Conservation (phyloP, 2,888 invertebrate genomes). For the Andrena haemorrhoa region DNA sequence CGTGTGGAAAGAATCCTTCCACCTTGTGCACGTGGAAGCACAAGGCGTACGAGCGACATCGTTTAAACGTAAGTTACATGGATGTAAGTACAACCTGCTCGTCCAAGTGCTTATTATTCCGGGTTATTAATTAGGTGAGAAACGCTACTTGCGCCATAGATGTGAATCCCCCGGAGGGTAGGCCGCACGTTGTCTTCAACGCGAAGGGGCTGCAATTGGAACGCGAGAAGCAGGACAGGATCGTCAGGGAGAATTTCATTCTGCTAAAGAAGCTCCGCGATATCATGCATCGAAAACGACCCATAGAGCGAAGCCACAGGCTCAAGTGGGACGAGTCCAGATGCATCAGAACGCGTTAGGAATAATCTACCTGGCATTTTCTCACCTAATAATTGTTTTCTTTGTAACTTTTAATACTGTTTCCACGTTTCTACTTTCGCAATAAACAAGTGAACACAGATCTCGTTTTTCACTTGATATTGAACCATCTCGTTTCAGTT, state of each 20-base stretch:
- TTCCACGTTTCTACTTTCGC: constrained; percentile 15
- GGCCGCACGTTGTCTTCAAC: constrained; percentile 79
- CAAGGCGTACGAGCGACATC: constrained; percentile 78
- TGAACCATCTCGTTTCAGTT: neutral
- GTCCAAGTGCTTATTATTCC: neutral
- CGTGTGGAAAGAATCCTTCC: constrained; percentile 43
- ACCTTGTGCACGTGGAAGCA: constrained; percentile 67
- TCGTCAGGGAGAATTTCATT: constrained; percentile 81
- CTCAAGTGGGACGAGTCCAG: constrained; percentile 74
- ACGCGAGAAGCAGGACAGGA: constrained; percentile 79
- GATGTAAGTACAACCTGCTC: too few species aligned
- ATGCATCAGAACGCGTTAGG: constrained; percentile 76
- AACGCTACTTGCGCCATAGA: constrained; percentile 79
- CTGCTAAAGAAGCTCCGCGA: constrained; percentile 78
- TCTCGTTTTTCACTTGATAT: neutral
- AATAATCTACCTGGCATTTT: too few species aligned
- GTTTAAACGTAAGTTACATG: constrained; percentile 72
- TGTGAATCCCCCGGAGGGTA: constrained; percentile 75
- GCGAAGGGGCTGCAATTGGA: constrained; percentile 81
- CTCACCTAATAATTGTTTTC: too few species aligned
- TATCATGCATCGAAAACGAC: constrained; percentile 79
- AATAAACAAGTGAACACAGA: constrained; percentile 38
- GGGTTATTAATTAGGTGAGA: constrained; percentile 72
- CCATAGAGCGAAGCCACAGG: constrained; percentile 65
- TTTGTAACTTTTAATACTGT: too few species aligned